Evolutionary conservation across 2,888 invertebrate species (phyloP), one percentile per base, ranked within the genome.

Genomic region (Leptothorax acervorum): DNA sequence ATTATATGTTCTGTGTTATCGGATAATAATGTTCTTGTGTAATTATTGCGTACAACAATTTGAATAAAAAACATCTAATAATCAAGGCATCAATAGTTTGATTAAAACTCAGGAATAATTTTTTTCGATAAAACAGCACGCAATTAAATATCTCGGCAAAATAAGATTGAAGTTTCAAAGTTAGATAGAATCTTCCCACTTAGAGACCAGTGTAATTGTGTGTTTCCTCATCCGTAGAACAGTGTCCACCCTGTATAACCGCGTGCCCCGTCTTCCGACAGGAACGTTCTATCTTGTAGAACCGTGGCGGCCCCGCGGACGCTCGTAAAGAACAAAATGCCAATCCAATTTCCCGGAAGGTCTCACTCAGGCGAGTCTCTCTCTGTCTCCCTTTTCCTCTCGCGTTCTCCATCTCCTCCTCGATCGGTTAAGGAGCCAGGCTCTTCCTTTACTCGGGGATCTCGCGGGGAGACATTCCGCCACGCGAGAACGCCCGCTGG

Each of bases 321-420:
- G 76, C 62, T 85, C 83, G 85, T 83, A 76, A 83, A 76, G 83
- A 57, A 83, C 82, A 70, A 85, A 85, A 75, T 83, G 76, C 85
- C 82, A 63, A 85, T 83, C 85, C 82, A 85, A 85, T 85, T 85
- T 85, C 85, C 85, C 85, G 82, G 83, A 85, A 85, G 65, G 75
- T 83, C 83, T 73, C 84, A 73, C 84, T 84, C 82, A 74, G 66
- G 51, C 71, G 66, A 65, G 65, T 66, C 68, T 28, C 51, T 28
- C 51, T 23, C 53, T 35, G 11, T 62, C 65, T 53, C 60, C 31
- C 63, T 71, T 35, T 39, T 23, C 31, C 42, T n/a, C 51, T 28
- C 42, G 35, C 60, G 42, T 48, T 76, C 48, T 65, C 76, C 51
- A 45, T 76, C 65, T 53, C 18, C n/a, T 53, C 23, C n/a, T 66